Base-by-base conservation (phyloP, 1,140 invertebrate genomes). In the Drosophila cardini region DNA sequence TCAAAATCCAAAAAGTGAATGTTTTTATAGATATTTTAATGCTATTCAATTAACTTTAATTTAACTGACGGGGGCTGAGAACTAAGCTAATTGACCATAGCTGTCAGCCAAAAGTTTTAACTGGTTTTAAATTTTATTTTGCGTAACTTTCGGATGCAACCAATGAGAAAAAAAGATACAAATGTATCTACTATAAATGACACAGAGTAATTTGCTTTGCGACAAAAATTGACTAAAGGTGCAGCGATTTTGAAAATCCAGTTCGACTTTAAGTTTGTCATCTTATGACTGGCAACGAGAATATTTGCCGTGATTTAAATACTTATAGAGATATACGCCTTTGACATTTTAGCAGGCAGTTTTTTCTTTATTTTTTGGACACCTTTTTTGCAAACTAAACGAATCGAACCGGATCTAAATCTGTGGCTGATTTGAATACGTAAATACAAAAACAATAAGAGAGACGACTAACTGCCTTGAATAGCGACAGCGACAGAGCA, bases 361-460 rank as follows among this genome's bases (percentile, higher is more conserved):
- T 73, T 78, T 60, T 72, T 40, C 55, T 74, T 74, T 55, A 45
- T 42, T 64, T 64, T 40, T 64, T 26, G 38, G 38, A 40, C n/a
- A 40, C 38, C 10, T 40, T 40, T 40, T 75, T 75, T 16, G 68
- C 68, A 65, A 75, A 63, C 68, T 75, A 64, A 68, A 72, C 74
- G 81, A 68, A 85, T 85, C 72, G 82, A 86, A 86, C 83, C 82
- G 82, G 82, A 86, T 86, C 82, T 76, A 87, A 82, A 82, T 78
- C 75, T 26, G 62, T 68, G 53, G 72, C 78, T 75, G 74, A 82
- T 80, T 81, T 81, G 70, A 64, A 72, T 79, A 76, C 73, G 67
- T 15, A 80, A 71, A 75, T 61, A 65, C 42, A 60, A 61, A 55
- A 64, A 71, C 61, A 69, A 72, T 21, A 58, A 50, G 32, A 52